phyloP scores from a whole-genome alignment of 2,797 vertebrate genomes.

The Pseudochirops cupreus region DNA sequence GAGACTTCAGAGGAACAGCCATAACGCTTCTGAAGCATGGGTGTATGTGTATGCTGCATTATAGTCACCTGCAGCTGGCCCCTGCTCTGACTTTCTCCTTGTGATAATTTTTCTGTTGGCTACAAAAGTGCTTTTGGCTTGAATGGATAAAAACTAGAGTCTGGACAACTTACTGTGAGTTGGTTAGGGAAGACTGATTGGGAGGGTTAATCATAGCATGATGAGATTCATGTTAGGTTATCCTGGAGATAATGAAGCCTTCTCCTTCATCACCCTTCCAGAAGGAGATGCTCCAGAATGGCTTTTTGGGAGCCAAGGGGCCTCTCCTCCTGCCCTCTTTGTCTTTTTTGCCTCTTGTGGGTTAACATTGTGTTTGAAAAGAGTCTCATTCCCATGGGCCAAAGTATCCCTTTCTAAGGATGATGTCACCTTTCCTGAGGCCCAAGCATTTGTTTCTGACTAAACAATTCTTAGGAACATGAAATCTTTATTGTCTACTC shows the following conservation, averaged over 20 bases:
- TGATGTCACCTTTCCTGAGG: conserved; percentile 34
- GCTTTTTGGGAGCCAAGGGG: neutral
- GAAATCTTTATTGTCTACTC: conserved; percentile 8
- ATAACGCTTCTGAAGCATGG: no score
- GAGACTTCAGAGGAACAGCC: neutral
- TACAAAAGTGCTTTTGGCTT: neutral
- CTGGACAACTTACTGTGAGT: neutral
- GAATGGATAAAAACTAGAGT: neutral
- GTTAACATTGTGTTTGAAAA: neutral
- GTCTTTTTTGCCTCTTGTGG: conserved; percentile 31
- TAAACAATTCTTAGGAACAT: conserved; percentile 44
- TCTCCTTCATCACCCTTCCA: neutral
- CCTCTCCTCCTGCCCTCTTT: conserved; percentile 44
- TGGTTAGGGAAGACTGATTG: neutral
- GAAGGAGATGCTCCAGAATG: neutral
- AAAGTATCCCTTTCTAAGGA: conserved; percentile 25
- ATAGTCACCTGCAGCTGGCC: neutral
- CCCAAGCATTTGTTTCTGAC: conserved; percentile 27
- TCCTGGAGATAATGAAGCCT: neutral
- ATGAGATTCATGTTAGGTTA: conserved; percentile 1
- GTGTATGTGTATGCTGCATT: neutral
- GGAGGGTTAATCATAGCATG: neutral
- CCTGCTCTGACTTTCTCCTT: neutral
- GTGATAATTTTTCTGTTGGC: neutral
- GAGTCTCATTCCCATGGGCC: conserved; percentile 42